phyloP scores from a whole-genome alignment of 2,888 invertebrate species.

The Meghimatium bilineatum region DNA sequence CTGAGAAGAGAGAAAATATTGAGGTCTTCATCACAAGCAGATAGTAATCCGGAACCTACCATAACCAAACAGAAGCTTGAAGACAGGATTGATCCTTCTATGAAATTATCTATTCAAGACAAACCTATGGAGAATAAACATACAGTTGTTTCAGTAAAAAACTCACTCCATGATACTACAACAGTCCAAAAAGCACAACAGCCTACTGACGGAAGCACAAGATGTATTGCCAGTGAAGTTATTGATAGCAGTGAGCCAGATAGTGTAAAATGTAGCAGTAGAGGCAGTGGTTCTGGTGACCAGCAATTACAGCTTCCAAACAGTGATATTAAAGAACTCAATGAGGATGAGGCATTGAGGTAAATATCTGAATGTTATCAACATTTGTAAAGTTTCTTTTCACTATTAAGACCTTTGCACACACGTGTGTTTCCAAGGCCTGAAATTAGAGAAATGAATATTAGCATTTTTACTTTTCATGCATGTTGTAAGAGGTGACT shows the following conservation, averaged over 20 bases:
- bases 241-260: not conserved
- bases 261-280: not conserved
- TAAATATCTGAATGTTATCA: slow-evolving; percentile 30
- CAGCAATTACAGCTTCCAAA: not conserved
- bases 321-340: slow-evolving; percentile 53
- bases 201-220: not conserved
- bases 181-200: not conserved
- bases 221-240: not conserved
- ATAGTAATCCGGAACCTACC: slow-evolving; percentile 15
- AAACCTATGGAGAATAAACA: not conserved
- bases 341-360: slow-evolving; percentile 58
- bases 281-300: not conserved
- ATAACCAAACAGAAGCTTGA: slow-evolving; percentile 4
- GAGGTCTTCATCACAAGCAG: slow-evolving; percentile 8
- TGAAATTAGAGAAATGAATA: too few relatives aligned
- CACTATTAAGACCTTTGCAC: too few relatives aligned
- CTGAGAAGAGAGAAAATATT: slow-evolving; percentile 18
- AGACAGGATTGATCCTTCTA: slow-evolving; percentile 26
- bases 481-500: too few relatives aligned
- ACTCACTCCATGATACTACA: not conserved
- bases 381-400: too few relatives aligned
- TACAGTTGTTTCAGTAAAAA: not conserved
- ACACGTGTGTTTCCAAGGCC: too few relatives aligned
- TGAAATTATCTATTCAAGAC: not conserved
- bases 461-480: too few relatives aligned